Conservation (phyloP, 1,140 invertebrate genomes). For the Potamilus streckersoni region DNA sequence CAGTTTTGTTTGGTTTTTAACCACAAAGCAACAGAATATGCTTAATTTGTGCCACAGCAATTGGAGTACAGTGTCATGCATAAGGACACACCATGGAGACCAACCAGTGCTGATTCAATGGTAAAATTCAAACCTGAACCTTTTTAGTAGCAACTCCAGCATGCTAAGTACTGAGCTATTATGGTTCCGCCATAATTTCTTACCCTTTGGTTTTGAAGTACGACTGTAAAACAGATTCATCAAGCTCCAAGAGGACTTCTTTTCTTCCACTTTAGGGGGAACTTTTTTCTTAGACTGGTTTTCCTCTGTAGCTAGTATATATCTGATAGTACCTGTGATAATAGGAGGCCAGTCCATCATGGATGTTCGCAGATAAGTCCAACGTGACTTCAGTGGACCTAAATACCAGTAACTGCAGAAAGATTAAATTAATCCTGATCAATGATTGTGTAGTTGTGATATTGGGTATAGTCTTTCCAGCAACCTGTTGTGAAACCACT, state of each 20-base stretch:
- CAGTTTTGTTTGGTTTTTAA: no score
- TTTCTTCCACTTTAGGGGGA: neutral
- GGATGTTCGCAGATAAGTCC: slow-evolving; percentile 78
- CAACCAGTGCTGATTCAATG: no score
- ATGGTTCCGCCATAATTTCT: neutral
- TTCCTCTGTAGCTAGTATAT: slow-evolving; percentile 68
- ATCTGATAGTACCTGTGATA: slow-evolving; percentile 78
- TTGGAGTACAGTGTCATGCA: no score
- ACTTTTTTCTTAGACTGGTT: slow-evolving; percentile 32
- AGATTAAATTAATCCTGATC: neutral
- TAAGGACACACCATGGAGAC: no score
- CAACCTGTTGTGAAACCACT: no score
- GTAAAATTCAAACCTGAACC: no score
- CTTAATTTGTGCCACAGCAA: no score
- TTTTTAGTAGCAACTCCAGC: no score
- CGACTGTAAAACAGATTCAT: slow-evolving; percentile 29
- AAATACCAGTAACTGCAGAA: slow-evolving; percentile 83
- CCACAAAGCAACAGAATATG: no score
- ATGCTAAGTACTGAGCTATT: no score
- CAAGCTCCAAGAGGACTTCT: slow-evolving; percentile 34
- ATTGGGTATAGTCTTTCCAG: no score
- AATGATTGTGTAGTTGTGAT: no score
- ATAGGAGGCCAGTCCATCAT: slow-evolving; percentile 74
- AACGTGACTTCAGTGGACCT: slow-evolving; percentile 79
- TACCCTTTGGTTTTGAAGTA: neutral